A percentile compares a stretch with the other conserved stretches of the same genome.
Conservation (phyloP, 2,113 vertebrate genomes). For the Aptenodytes forsteri region DNA sequence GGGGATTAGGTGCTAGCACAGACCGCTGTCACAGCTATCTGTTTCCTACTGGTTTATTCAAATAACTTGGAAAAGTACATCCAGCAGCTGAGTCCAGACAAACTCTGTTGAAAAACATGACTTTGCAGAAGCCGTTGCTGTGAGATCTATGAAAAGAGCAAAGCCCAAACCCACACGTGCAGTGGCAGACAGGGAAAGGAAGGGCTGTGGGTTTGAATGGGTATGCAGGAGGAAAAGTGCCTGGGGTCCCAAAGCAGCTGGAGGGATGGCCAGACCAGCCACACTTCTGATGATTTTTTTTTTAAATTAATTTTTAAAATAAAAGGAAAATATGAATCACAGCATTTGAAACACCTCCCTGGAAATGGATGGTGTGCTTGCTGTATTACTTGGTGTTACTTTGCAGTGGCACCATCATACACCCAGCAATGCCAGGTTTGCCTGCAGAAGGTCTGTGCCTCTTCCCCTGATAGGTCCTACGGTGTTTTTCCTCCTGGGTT, state of each 20-base stretch:
- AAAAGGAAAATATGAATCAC: neutral
- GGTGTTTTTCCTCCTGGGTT: neutral
- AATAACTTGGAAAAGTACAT: conserved; percentile 5
- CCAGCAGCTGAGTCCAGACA: conserved; percentile 20
- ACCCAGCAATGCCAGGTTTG: neutral
- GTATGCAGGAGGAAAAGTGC: neutral
- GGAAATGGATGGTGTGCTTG: neutral
- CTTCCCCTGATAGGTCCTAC: neutral
- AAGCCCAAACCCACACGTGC: rapidly evolving
- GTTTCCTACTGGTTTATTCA: conserved; percentile 33
- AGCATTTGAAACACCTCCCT: neutral
- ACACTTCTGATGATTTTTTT: neutral
- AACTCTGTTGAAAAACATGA: neutral
- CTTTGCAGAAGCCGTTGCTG: neutral
- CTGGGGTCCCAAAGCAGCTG: neutral
- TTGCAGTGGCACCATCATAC: neutral
- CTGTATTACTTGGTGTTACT: neutral
- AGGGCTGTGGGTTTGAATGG: neutral
- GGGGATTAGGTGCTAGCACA: conserved; percentile 51
- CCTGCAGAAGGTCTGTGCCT: neutral
- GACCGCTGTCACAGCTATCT: neutral
- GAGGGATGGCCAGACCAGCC: neutral
- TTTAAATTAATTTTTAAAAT: neutral
- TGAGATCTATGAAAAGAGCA: neutral
- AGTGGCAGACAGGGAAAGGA: neutral